phyloP scores from a whole-genome alignment of 1,140 invertebrate species.

The Hypothenemus hampei region DNA sequence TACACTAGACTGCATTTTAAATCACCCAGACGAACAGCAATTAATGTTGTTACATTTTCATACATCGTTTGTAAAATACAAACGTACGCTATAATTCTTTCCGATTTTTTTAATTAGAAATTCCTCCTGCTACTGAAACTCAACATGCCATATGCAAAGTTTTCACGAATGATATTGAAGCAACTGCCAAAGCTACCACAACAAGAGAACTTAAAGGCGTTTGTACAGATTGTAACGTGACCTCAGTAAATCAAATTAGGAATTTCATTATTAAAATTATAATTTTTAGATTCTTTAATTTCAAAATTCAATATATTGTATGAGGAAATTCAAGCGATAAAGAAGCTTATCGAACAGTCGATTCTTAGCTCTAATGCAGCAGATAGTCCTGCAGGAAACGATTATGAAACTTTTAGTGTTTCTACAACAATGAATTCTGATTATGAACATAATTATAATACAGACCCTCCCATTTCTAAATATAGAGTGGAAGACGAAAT shows the following conservation, averaged over 20 bases:
- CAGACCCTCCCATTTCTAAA: neutral
- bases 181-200: slow-evolving; percentile 53
- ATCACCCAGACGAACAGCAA: too few species aligned
- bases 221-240: too few species aligned
- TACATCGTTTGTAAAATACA: too few species aligned
- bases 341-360: slow-evolving; percentile 9
- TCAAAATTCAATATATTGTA: neutral
- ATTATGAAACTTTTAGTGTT: too few species aligned
- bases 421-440: neutral
- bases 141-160: slow-evolving; percentile 52
- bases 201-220: slow-evolving; percentile 52
- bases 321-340: slow-evolving; percentile 2
- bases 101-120: too few species aligned
- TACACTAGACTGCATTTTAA: too few species aligned
- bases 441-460: neutral
- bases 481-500: slow-evolving; percentile 23
- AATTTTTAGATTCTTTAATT: neutral
- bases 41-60: too few species aligned
- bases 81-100: too few species aligned
- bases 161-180: slow-evolving; percentile 50
- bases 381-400: neutral
- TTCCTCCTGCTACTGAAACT: too few species aligned
- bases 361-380: neutral
- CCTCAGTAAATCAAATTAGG: slow-evolving; percentile 45
- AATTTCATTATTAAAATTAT: slow-evolving; percentile 6